Evolutionary conservation across 2,113 vertebrate species (phyloP).

Genomic region (Vulpes ferrilata): DNA sequence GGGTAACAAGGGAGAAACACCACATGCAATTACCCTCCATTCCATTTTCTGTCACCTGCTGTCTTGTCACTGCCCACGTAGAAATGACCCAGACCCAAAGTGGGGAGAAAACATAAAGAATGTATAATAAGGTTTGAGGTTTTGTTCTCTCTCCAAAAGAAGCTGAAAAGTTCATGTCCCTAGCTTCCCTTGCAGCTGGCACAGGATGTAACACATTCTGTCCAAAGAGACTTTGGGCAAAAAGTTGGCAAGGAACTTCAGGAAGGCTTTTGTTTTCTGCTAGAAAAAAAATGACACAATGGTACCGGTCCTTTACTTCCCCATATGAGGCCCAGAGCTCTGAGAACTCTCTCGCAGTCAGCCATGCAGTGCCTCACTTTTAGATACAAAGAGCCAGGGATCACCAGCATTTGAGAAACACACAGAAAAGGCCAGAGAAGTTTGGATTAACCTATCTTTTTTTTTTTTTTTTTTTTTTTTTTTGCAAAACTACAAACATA

Average conservation of each 20-base stretch:
- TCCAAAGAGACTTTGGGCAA: background rate
- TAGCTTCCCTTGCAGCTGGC: background rate
- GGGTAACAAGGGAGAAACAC: background rate
- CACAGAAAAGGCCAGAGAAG: background rate
- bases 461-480: background rate
- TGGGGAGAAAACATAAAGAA: background rate
- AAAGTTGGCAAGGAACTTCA: constrained; percentile 6
- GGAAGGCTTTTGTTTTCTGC: background rate
- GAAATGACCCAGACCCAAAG: background rate
- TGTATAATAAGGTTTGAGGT: background rate
- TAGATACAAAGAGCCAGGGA: background rate
- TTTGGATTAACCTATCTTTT: background rate
- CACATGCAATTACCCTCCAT: background rate
- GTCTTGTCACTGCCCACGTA: background rate
- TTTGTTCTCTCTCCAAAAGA: background rate
- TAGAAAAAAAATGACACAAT: background rate
- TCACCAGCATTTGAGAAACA: background rate
- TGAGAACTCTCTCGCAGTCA: background rate
- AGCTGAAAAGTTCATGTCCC: background rate
- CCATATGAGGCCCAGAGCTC: background rate
- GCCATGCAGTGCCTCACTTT: background rate
- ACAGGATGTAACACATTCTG: background rate
- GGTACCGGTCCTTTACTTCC: background rate
- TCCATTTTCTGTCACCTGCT: background rate
- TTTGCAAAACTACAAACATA: background rate